Evolutionary conservation across 2,797 vertebrate species (phyloP).

Genomic region (Hozukius guyotensis): DNA sequence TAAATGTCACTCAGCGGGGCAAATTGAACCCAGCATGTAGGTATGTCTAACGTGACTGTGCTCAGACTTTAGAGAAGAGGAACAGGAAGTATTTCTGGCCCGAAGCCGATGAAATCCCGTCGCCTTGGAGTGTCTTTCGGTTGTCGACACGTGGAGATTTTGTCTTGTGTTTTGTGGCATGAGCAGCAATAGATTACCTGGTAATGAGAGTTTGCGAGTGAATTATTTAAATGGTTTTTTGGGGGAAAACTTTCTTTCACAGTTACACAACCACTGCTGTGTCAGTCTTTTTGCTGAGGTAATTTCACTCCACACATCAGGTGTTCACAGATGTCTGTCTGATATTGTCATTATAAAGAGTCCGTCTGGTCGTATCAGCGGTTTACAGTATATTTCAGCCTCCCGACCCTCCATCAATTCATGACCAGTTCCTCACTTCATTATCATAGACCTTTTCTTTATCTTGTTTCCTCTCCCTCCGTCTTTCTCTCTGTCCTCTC

Average conservation of each 20-base stretch:
- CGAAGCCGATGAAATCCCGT: background rate
- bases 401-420: constrained; percentile 7
- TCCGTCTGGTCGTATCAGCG: constrained; percentile 33
- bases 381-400: constrained; percentile 45
- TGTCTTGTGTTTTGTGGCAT: background rate
- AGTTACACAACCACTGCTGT: constrained; percentile 49
- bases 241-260: constrained; percentile 50
- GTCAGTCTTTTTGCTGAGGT: constrained; percentile 58
- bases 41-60: constrained; percentile 33
- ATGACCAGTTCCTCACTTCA: constrained; percentile 1
- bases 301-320: constrained; percentile 50
- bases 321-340: constrained; percentile 49
- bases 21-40: background rate
- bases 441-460: background rate
- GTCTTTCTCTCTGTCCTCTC: background rate
- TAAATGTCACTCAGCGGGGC: constrained; percentile 15
- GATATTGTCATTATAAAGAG: constrained; percentile 40
- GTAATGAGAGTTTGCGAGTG: background rate
- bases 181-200: constrained; percentile 41
- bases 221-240: constrained; percentile 20
- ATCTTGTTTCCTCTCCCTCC: background rate
- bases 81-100: background rate
- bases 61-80: constrained; percentile 36
- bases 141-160: background rate
- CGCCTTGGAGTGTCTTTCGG: background rate